Base-by-base conservation (phyloP, 2,797 vertebrate genomes). In the Rhynchotus rufescens region DNA sequence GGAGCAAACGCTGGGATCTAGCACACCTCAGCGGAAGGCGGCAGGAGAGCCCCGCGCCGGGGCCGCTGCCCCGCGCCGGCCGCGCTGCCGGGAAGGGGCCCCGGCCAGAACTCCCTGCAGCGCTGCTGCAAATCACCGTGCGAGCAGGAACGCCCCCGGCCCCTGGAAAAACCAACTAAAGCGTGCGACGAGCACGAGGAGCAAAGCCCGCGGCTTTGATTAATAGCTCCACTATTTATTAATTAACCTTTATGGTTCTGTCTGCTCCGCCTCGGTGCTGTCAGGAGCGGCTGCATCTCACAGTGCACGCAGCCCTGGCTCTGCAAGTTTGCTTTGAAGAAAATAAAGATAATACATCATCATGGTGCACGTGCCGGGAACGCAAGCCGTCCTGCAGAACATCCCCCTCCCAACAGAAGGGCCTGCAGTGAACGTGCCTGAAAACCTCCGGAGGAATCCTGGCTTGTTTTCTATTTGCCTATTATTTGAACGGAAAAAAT, bases 21-120 rank as follows among this genome's bases (percentile, higher is more conserved):
- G 95, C 94, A 96, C 96, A 96, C 94, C 95, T 90, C 94, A 96
- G 40, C 12, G 40, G 96, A 96, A 94, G 85, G 57, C 94, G 62
- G 93, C 2, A 96, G 96, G 93, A 96, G 93, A 94, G 91, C 80
- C 96, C 40, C 40, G 40, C 40, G 40, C 40, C 40, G 40, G 40
- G 40, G 40, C 40, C 38, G 40, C 40, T 40, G 40, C 12, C 40
- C 40, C 40, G 40, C 40, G 40, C 40, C 40, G 13, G 40, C 40
- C 40, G 40, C 40, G 40, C 40, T 40, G 40, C 40, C 40, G 40
- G 12, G 40, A 40, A 40, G 40, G 40, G 40, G 40, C 40, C 40
- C 40, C 40, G 14, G 40, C 40, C 40, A 40, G 40, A 40, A 40
- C 40, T 12, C 15, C 42, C 42, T 20, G 44, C 44, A 45, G 44